phyloP scores from a whole-genome alignment of 2,113 vertebrate species.

The Phodopus roborovskii region DNA sequence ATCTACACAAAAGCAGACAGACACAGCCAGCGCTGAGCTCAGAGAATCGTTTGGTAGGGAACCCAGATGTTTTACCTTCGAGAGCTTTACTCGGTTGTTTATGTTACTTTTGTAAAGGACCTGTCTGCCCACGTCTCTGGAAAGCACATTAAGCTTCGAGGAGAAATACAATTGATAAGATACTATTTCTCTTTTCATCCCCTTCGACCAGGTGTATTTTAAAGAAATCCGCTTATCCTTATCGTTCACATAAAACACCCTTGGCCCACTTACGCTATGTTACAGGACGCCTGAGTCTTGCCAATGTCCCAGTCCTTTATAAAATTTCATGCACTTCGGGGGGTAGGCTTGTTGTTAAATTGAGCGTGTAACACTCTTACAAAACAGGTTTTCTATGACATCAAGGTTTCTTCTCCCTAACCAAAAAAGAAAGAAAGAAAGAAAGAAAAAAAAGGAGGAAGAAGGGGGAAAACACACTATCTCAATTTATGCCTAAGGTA shows the following conservation, averaged over 20 bases:
- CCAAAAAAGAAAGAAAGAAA: constrained; percentile 66
- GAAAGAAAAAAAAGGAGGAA: constrained; percentile 50
- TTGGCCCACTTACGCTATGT: constrained; percentile 85
- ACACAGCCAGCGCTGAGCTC: constrained; percentile 33
- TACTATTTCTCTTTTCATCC: background rate
- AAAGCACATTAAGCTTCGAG: constrained; percentile 62
- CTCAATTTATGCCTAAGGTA: constrained; percentile 98
- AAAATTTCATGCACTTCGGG: constrained; percentile 90
- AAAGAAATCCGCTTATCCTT: constrained; percentile 76
- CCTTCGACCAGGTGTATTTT: constrained; percentile 81
- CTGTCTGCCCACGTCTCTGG: constrained; percentile 38
- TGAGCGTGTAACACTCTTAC: constrained; percentile 91
- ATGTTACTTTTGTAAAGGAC: constrained; percentile 41
- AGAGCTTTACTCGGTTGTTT: constrained; percentile 68
- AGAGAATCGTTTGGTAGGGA: constrained; percentile 40
- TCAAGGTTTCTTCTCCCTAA: constrained; percentile 87
- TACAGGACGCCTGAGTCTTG: constrained; percentile 86
- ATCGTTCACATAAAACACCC: constrained; percentile 65
- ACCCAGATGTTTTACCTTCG: constrained; percentile 74
- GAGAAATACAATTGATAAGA: constrained; percentile 77
- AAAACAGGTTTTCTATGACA: constrained; percentile 89
- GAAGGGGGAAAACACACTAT: constrained; percentile 87
- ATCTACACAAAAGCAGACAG: constrained; percentile 32
- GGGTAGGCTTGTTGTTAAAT: constrained; percentile 89
- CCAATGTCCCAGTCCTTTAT: constrained; percentile 88